Evolutionary conservation across 1,140 invertebrate species (phyloP), one percentile per base, ranked within the genome.

Genomic region (Stegodyphus dumicola): DNA sequence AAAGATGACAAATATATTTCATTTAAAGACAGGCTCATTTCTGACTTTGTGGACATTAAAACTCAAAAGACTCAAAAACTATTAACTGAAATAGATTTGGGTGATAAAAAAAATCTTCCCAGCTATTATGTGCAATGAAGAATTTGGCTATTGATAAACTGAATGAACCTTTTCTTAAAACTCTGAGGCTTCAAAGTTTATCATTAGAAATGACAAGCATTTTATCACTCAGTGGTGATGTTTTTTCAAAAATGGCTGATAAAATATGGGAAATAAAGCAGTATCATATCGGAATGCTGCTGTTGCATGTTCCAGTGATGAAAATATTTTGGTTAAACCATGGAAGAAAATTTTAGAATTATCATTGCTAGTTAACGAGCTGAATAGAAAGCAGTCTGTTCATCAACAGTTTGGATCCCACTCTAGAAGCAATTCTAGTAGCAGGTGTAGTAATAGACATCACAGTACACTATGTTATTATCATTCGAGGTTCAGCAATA

Each of bases 401-500:
- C 6, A 17, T 53, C 70, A 52, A 18, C 15, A 15, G 49, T 11
- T 51, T 17, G 53, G 65, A 66, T 7, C 65, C 6, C 7, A 17
- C 65, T 66, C 11, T 66, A 66, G 65, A 66, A 66, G 65, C 7
- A 7, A 66, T 66, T 66, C 65, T 66, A 66, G 10, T 66, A 66
- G n/a, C n/a, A 66, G 11, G 65, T n/a, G 52, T 17, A 70, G 51
- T 48, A 81, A 56, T 15, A 51, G 33, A 17, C 15, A 33, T 13
- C 52, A 81, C 4, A 73, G 71, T 67, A 71, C n/a, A n/a, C n/a
- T 60, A 66, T 76, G 85, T 69, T 87, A 70, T 52, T 87, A 86
- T 81, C 85, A 86, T 33, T 77, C 33, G 51, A 86, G 18, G 73
- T 87, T 85, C 51, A 67, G 81, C n/a, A 56, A 86, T n/a, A 80